phyloP scores from a whole-genome alignment of 2,888 invertebrate genomes.

The Amphipoea lucens region DNA sequence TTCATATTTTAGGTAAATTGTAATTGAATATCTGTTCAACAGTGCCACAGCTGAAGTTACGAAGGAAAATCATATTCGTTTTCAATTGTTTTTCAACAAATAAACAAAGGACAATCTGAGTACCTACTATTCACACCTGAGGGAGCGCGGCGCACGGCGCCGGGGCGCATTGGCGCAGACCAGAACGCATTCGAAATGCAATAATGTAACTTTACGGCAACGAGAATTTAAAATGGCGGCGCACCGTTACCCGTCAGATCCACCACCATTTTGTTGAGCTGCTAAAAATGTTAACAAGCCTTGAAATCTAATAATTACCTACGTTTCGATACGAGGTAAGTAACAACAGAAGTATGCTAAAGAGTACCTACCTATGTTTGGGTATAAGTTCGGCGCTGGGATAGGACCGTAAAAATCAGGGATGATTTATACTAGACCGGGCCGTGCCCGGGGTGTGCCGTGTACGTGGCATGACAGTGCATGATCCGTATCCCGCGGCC shows the following conservation, averaged over 20 bases:
- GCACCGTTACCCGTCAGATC: not conserved
- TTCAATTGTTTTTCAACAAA: conserved; percentile 20
- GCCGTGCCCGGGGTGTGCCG: too few species aligned
- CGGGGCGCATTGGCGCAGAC: not conserved
- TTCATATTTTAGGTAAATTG: conserved; percentile 12
- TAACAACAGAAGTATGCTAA: not conserved
- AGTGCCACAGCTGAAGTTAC: conserved; percentile 13
- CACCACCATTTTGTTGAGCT: too few species aligned
- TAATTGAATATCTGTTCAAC: conserved; percentile 13
- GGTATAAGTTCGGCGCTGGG: not conserved
- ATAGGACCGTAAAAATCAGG: not conserved
- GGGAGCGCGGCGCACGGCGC: not conserved
- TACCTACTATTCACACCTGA: conserved; percentile 17
- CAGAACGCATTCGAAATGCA: conserved; percentile 24
- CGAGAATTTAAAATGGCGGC: not conserved
- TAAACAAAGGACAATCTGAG: conserved; percentile 18
- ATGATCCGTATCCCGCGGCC: too few species aligned
- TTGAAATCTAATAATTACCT: not conserved
- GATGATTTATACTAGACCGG: too few species aligned
- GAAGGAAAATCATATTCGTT: conserved; percentile 21
- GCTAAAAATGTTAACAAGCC: too few species aligned
- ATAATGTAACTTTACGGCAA: conserved; percentile 8
- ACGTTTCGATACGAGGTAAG: not conserved
- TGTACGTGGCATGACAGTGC: too few species aligned
- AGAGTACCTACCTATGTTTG: not conserved